Conservation (phyloP, 2,888 invertebrate genomes). For the Drosophila tripunctata region DNA sequence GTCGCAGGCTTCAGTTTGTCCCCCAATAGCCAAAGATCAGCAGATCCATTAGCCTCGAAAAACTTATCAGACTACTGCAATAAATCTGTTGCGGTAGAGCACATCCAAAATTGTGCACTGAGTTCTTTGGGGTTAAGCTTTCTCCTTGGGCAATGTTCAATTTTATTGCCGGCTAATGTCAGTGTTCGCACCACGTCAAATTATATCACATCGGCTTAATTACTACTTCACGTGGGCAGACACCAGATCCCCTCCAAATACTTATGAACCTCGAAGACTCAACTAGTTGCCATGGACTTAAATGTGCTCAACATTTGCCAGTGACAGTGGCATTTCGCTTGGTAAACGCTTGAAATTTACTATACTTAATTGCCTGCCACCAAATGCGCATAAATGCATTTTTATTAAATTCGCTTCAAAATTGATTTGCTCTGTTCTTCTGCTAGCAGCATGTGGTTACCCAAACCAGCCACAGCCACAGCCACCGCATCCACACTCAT, state of each 20-base stretch:
- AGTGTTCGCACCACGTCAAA: conserved; percentile 74
- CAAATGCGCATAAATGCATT: conserved; percentile 65
- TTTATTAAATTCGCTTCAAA: conserved; percentile 73
- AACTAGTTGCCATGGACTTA: conserved; percentile 27
- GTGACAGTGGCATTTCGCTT: conserved; percentile 12
- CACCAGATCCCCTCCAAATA: not conserved
- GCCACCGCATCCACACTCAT: conserved; percentile 18
- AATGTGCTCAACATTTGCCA: conserved; percentile 15
- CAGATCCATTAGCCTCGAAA: conserved; percentile 15
- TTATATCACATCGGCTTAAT: conserved; percentile 70
- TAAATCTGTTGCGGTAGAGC: conserved; percentile 64
- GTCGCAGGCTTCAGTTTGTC: conserved; percentile 5
- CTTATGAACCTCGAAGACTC: not conserved
- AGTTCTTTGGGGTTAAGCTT: conserved; percentile 50
- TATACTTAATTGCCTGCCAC: conserved; percentile 72
- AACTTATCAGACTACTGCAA: conserved; percentile 41
- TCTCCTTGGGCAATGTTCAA: conserved; percentile 34
- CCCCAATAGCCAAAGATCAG: not conserved
- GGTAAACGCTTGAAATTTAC: conserved; percentile 38
- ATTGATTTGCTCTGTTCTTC: conserved; percentile 56
- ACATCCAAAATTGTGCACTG: conserved; percentile 23
- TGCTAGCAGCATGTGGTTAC: conserved; percentile 60
- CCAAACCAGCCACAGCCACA: conserved; percentile 44
- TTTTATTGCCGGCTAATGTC: conserved; percentile 71
- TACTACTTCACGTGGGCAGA: conserved; percentile 55